These are phyloP conservation scores for Bambusicola thoracicus DNA, from an alignment of 2,113 vertebrate genomes.

Conservation along the genomic window DNA sequence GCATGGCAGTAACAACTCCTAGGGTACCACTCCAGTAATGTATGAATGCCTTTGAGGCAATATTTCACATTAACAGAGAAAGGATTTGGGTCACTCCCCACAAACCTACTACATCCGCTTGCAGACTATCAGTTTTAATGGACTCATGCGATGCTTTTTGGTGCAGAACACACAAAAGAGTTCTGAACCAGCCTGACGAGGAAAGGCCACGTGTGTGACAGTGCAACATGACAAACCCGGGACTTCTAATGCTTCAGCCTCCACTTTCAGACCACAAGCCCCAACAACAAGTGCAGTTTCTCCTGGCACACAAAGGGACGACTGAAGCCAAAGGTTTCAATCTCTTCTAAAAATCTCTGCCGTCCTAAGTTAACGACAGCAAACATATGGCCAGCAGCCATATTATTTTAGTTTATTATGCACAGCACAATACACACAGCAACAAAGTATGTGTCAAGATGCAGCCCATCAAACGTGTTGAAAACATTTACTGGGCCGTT, in stretches of 20 bases:
- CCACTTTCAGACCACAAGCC: background rate
- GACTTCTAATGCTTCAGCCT: background rate
- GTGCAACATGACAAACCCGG: background rate
- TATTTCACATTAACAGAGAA: background rate
- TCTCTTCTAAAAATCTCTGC: constrained; percentile 2
- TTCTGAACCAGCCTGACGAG: background rate
- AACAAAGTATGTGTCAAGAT: constrained; percentile 35
- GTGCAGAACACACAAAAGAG: rapidly evolving
- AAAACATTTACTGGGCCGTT: constrained; percentile 54
- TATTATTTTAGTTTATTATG: constrained; percentile 49
- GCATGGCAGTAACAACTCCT: background rate
- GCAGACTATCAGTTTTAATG: background rate
- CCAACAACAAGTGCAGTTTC: background rate
- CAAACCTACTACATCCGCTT: background rate
- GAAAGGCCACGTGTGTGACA: rapidly evolving
- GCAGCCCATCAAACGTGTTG: constrained; percentile 37
- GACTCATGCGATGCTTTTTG: rapidly evolving
- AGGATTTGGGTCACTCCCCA: background rate
- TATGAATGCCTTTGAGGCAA: background rate
- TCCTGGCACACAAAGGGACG: rapidly evolving
- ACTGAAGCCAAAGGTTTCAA: background rate
- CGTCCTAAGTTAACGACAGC: background rate
- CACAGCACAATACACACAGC: constrained; percentile 23
- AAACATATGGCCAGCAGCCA: constrained; percentile 33
- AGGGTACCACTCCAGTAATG: background rate